Evolutionary conservation across 2,888 invertebrate species (phyloP), one percentile per base, ranked within the genome.

Genomic region (Pammene fasciana): DNA sequence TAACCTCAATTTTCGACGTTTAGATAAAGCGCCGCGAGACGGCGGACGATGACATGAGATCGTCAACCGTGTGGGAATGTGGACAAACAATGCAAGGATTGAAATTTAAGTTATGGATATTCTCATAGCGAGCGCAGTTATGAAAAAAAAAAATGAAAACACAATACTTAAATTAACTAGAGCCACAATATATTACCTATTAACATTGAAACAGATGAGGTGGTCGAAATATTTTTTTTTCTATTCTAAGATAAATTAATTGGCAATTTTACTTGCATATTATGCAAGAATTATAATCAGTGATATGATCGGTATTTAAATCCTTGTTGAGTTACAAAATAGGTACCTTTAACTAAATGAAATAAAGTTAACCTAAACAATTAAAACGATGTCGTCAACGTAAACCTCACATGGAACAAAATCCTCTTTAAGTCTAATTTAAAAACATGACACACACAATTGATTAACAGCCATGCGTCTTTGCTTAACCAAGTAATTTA

Each of bases 21-120:
- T 34, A 60, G 48, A 61, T 38, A 48, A 38, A 5, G 38, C 36
- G n/a, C n/a, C n/a, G n/a, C n/a, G 36, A 11, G 56, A 38, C 48
- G 43, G 38, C 18, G 50, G 50, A 36, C 62, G 50, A 50, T 38
- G 61, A 61, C 61, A 18, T 26, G 48, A 48, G 16, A 38, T 41
- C 43, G 57, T 45, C 38, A 61, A 26, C 48, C 38, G 62, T 52
- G 50, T 52, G 62, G 60, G 60, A 62, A 52, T 16, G 16, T 14
- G 9, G 36, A 0, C 10, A 62, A 5, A 36, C 62, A 62, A 46
- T 36, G 36, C 41, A 41, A 41, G 41, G 18, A 18, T 50, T 50
- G 0, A 48, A 0, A 36, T 60, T n/a, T 38, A 16, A 56, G 10
- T 6, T 45, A 26, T 9, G 9, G 9, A 8, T 45, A n/a, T 54